phyloP scores from a whole-genome alignment of 2,797 vertebrate genomes.

The Channa striata region DNA sequence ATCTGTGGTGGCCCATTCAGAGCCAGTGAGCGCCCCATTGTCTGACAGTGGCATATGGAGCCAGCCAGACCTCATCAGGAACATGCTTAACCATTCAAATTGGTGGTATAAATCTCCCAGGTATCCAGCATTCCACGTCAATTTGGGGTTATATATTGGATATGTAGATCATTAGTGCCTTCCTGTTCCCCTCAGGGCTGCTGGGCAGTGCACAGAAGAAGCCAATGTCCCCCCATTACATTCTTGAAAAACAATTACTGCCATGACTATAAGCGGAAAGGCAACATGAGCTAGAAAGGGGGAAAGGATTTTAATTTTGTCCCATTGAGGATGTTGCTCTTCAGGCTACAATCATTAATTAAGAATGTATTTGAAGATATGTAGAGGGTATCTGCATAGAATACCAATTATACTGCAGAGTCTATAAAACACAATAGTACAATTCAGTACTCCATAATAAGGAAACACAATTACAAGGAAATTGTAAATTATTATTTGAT shows the following conservation, averaged over 20 bases:
- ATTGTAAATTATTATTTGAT: constrained; percentile 32
- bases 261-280: constrained; percentile 70
- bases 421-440: constrained; percentile 45
- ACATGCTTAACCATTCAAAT: constrained; percentile 77
- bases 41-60: constrained; percentile 68
- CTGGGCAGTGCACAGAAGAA: constrained; percentile 62
- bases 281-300: constrained; percentile 53
- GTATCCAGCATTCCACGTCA: constrained; percentile 72
- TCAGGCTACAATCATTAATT: constrained; percentile 69
- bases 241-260: constrained; percentile 76
- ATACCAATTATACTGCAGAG: constrained; percentile 64
- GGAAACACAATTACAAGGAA: constrained; percentile 44
- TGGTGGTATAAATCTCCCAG: constrained; percentile 77
- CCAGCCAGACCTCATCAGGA: constrained; percentile 73
- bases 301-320: constrained; percentile 21
- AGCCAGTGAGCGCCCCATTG: constrained; percentile 73
- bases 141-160: constrained; percentile 74
- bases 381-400: constrained; percentile 58
- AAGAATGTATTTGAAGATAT: constrained; percentile 68
- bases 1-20: constrained; percentile 65
- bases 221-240: constrained; percentile 66
- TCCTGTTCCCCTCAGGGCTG: constrained; percentile 62
- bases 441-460: constrained; percentile 27
- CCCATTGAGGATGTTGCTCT: constrained; percentile 69
- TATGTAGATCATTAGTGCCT: constrained; percentile 79